phyloP scores from a whole-genome alignment of 2,113 vertebrate genomes.

The Bujurquina vittata region DNA sequence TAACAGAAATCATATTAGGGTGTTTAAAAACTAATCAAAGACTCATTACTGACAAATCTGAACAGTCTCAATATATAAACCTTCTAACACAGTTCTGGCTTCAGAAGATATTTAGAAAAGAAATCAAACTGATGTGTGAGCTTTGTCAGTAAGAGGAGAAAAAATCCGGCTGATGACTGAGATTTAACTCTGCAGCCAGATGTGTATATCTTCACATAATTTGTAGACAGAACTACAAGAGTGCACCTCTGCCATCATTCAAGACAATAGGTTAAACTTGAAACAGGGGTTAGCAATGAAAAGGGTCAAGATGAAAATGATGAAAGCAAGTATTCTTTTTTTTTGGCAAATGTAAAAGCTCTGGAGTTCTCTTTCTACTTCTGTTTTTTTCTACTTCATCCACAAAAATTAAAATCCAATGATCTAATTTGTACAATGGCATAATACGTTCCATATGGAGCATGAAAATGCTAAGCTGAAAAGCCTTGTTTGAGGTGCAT shows the following conservation, averaged over 20 bases:
- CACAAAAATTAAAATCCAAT: conserved; percentile 38
- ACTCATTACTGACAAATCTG: not conserved
- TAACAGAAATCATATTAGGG: not conserved
- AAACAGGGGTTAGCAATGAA: not conserved
- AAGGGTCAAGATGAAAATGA: not conserved
- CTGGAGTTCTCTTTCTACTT: not conserved
- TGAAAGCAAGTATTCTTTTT: not conserved
- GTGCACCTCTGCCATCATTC: conserved; percentile 42
- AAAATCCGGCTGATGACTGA: conserved; percentile 46
- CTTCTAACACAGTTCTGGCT: not conserved
- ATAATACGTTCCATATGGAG: conserved; percentile 66
- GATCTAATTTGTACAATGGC: conserved; percentile 50
- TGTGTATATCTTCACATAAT: conserved; percentile 44
- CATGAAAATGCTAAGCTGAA: conserved; percentile 46
- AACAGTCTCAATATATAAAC: not conserved
- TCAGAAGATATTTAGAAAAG: not conserved
- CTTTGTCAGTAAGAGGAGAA: conserved; percentile 15
- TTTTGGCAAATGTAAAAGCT: not conserved
- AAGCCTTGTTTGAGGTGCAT: conserved; percentile 54
- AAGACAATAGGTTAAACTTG: not conserved
- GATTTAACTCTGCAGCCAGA: conserved; percentile 55
- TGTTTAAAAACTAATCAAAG: not conserved
- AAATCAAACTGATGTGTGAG: not conserved
- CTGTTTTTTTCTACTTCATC: conserved; percentile 28
- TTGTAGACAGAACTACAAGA: conserved; percentile 28